Conservation (phyloP, 2,888 invertebrate genomes). For the Hofmannophila pseudospretella region DNA sequence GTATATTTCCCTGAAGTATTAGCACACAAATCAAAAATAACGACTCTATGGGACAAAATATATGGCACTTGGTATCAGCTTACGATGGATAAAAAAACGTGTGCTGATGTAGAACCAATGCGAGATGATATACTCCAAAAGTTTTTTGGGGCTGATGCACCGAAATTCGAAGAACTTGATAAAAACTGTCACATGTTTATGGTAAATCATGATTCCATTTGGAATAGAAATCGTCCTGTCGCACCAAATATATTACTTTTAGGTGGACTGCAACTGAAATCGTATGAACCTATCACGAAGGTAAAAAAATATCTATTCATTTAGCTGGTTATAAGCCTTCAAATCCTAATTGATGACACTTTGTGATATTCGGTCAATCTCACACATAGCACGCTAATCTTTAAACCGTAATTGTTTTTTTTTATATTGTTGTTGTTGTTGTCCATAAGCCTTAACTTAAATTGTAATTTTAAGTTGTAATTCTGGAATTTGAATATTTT, state of each 20-base stretch:
- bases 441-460: too few species aligned
- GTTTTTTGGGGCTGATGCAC: background rate
- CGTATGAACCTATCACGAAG: background rate
- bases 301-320: too few species aligned
- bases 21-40: background rate
- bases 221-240: background rate
- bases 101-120: background rate
- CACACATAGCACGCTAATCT: too few species aligned
- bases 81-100: background rate
- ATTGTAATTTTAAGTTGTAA: too few species aligned
- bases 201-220: background rate
- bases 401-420: too few species aligned
- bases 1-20: background rate
- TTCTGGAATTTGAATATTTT: too few species aligned
- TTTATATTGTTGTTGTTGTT: too few species aligned
- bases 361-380: too few species aligned
- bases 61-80: background rate
- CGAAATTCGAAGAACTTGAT: background rate
- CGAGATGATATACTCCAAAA: background rate
- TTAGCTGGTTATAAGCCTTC: too few species aligned
- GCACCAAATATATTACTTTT: background rate
- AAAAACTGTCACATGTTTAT: background rate
- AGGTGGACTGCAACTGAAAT: background rate
- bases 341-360: too few species aligned
- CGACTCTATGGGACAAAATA: background rate